These are phyloP conservation scores for Lottia scabra DNA, from an alignment of 2,888 invertebrate species.

Conservation along the genomic window DNA sequence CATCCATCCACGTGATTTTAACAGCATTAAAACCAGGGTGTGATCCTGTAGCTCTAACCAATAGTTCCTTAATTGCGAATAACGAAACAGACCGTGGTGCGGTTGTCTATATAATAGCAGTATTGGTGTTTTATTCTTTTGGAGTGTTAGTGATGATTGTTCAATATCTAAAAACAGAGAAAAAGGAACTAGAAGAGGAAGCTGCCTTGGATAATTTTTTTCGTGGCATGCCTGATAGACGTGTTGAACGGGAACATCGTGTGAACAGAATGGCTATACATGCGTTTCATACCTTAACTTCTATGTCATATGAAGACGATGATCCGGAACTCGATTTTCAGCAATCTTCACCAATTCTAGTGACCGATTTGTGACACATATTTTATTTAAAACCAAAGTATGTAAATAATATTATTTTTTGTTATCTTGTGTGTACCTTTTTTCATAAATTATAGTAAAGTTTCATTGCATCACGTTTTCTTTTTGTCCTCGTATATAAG, in stretches of 20 bases:
- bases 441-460: too few species aligned
- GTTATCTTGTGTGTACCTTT: too few species aligned
- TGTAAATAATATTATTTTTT: too few species aligned
- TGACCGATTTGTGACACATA: neutral
- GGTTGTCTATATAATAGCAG: slow-evolving; percentile 56
- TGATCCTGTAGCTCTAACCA: neutral
- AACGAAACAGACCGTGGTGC: slow-evolving; percentile 51
- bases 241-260: slow-evolving; percentile 49
- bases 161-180: slow-evolving; percentile 54
- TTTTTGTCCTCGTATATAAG: too few species aligned
- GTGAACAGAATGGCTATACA: slow-evolving; percentile 59
- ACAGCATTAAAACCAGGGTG: neutral
- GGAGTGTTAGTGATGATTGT: slow-evolving; percentile 59
- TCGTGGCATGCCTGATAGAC: slow-evolving; percentile 53
- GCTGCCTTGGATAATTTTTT: slow-evolving; percentile 56
- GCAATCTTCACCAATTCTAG: neutral
- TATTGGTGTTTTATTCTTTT: slow-evolving; percentile 55
- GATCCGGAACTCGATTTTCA: slow-evolving; percentile 22
- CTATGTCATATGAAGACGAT: slow-evolving; percentile 45
- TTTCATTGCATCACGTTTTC: too few species aligned
- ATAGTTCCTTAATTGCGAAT: neutral
- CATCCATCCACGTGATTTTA: neutral
- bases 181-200: slow-evolving; percentile 55
- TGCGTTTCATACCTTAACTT: slow-evolving; percentile 59
- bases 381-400: too few species aligned